Conservation (phyloP, 2,113 vertebrate genomes). For the Cynopterus brachyotis region DNA sequence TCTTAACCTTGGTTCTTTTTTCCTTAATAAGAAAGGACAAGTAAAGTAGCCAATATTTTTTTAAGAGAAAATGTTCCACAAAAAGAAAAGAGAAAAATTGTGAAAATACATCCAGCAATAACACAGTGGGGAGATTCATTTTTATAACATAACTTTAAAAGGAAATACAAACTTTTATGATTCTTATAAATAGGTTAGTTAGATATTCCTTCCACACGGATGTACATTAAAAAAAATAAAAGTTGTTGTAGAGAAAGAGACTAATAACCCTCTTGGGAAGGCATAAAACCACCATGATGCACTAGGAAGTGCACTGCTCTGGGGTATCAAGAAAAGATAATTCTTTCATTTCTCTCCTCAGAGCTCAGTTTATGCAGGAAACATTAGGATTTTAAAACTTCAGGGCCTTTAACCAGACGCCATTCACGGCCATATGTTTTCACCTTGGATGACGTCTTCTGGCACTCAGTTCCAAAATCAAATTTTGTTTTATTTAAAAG, state of each 20-base stretch:
- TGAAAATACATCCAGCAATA: constrained; percentile 54
- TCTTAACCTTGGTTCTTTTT: constrained; percentile 22
- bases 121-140: constrained; percentile 33
- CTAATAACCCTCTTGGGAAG: constrained; percentile 13
- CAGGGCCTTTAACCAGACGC: neutral
- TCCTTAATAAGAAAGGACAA: constrained; percentile 30
- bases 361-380: neutral
- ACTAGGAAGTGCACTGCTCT: neutral
- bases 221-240: constrained; percentile 62
- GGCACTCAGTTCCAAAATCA: neutral
- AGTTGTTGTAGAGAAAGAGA: constrained; percentile 37
- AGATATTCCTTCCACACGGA: constrained; percentile 51
- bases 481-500: constrained; percentile 29
- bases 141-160: constrained; percentile 64
- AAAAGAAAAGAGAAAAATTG: constrained; percentile 32
- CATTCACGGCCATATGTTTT: neutral
- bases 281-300: neutral
- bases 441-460: neutral
- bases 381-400: constrained; percentile 14
- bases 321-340: neutral
- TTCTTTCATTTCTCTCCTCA: neutral
- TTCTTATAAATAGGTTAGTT: constrained; percentile 62
- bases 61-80: constrained; percentile 42
- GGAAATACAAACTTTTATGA: constrained; percentile 49
- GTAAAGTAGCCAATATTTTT: constrained; percentile 32